Evolutionary conservation across 2,113 vertebrate genomes (phyloP), one percentile per base, ranked within the genome.

Genomic region (Microcebus griseorufus): DNA sequence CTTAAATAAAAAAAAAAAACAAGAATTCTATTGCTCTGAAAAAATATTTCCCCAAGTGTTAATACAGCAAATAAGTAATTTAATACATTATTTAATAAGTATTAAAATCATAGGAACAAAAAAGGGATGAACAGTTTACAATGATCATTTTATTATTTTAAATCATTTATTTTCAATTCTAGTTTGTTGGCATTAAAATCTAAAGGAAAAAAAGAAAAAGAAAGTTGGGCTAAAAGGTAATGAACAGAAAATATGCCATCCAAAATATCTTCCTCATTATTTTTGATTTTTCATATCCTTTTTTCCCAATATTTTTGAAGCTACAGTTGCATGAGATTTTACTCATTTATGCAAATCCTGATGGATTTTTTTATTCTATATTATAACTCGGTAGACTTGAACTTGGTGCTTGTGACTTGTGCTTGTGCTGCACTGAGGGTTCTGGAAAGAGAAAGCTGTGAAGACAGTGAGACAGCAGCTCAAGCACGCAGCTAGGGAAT

Each of bases 161-260:
- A 27, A 42, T 60, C 58, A 48, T 62, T 75, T 62, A 64, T 62
- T 88, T 84, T 84, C 2, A 2, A 5, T 84, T 93, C n/a, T 64
- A 37, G 4, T 79, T 84, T 8, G 37, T 65, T 95, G 27, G 2
- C 25, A 51, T 76, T 95, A 76, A 95, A 85, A 64, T 58, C 17
- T 86, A 76, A 81, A 81, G 32, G 9, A 34, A 67, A 78, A 88
- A 78, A 58, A 67, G 64, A 82, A 78, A 29, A 22, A 18, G 25
- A 29, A 62, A 6, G 27, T 23, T 27, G 16, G 8, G 7, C 3
- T 86, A 86, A 13, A 53, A 86, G 86, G 64, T 45, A 65, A 1
- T 81, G 34, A 95, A 67, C 51, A 78, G 42, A 39, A 95, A 73
- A 51, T 51, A 6, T 95, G 27, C 27, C 48, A 48, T 55, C 14